Base-by-base conservation (phyloP, 2,113 vertebrate species). In the Todiramphus chloris region DNA sequence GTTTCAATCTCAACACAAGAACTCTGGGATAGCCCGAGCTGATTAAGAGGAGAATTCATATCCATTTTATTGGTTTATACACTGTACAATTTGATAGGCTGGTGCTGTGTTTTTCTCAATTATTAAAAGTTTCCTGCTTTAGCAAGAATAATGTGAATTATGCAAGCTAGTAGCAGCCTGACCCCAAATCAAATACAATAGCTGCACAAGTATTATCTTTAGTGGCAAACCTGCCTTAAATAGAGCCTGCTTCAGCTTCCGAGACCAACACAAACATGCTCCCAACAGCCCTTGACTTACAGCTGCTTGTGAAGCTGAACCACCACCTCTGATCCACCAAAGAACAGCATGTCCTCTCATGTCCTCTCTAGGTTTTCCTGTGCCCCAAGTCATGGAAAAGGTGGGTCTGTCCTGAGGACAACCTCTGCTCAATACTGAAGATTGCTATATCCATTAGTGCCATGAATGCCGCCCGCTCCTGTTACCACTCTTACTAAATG, bases 241-340 rank as follows among this genome's bases (percentile, higher is more conserved):
- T 5, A 83, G 58, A 73, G 9, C 28, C 20, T 2, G 2, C 9
- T 68, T 9, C n/a, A 86, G 16, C 11, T 86, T 55, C 83, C 72
- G 20, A 0, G 15, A 83, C n/a, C 62, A 68, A 59, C n/a, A 55
- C 13, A 11, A 83, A 83, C 0, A 2, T 23, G 35, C 8, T 88
- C 39, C 62, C 20, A 60, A 67, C 18, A 76, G n/a, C 9, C 37
- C 33, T 68, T 5, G 0, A 5, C 7, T 14, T 35, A 72, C 62
- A 75, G 27, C n/a, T 62, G 27, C n/a, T 62, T 10, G 2, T 41
- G 43, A 92, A 90, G 43, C 24, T 41, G 46, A 84, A 37, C 53
- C 53, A 50, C 43, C 63, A 21, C 8, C 23, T 2, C 0, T 0
- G 4, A 75, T 2, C 16, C 11, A 24, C 12, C 0, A 2, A 86